Evolutionary conservation across 2,113 vertebrate genomes (phyloP), one percentile per base, ranked within the genome.

Genomic region (Ochotona curzoniae): DNA sequence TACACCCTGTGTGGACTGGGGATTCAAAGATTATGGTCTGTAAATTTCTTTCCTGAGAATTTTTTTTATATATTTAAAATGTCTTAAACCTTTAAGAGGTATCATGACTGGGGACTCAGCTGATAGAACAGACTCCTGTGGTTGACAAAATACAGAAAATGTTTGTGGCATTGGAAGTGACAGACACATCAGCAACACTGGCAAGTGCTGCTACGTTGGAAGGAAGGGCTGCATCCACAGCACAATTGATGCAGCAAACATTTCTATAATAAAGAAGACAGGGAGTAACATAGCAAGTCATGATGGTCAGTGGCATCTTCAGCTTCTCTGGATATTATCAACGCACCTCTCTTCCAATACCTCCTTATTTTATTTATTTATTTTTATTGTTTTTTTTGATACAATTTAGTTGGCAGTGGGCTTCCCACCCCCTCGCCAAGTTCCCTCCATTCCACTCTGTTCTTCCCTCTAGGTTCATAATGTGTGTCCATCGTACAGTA

Each of bases 11-110:
- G 18, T 54, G 17, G 17, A 30, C 76, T 63, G 74, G 38, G 14
- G 35, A 74, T 23, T 87, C 13, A 57, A n/a, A 86, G 47, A 83
- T 75, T 49, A 28, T 83, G 32, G 74, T 90, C 28, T 80, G n/a
- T 30, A 71, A 87, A 11, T 23, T 69, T 78, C 3, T 78, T 78
- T 73, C 28, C 26, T 51, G 30, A 28, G 10, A 70, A 1, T 71
- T 14, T 81, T 90, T 95, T 66, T 35, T 32, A 63, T 60, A n/a
- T 75, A 9, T 78, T 95, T 81, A 38, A 73, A 78, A 26, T 79
- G 18, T 74, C 47, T 88, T 64, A 32, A 86, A 49, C 28, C 30
- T 87, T 30, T 21, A 51, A 21, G 47, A 57, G 32, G 20, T 26
- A 35, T 49, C 28, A 63, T 79, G 14, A n/a, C 17, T 92, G 76